phyloP scores from a whole-genome alignment of 2,797 vertebrate genomes.

The Monodelphis domestica region DNA sequence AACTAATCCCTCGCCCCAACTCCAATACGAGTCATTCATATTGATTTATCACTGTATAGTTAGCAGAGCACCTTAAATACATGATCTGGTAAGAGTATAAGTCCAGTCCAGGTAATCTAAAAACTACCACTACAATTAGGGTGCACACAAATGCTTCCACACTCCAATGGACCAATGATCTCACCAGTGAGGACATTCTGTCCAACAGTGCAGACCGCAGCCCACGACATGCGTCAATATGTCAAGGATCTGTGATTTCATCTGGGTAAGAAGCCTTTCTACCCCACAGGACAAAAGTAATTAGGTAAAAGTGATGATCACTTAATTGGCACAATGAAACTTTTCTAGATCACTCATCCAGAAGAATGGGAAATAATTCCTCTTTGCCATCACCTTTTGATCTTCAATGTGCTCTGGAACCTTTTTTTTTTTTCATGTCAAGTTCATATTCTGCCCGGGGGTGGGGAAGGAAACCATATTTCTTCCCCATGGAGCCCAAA shows the following conservation, averaged over 20 bases:
- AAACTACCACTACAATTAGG: background rate
- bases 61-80: background rate
- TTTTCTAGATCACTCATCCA: background rate
- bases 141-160: background rate
- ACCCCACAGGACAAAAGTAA: background rate
- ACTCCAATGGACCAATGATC: background rate
- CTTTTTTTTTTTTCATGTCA: conserved; percentile 25
- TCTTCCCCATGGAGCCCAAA: background rate
- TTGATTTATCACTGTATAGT: background rate
- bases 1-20: too few relatives aligned
- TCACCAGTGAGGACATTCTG: background rate
- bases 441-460: conserved; percentile 19
- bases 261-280: background rate
- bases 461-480: background rate
- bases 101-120: background rate
- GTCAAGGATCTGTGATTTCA: background rate
- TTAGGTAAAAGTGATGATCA: background rate
- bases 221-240: background rate
- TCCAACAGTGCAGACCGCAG: background rate
- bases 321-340: background rate
- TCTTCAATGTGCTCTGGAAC: conserved; percentile 37
- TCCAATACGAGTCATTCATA: background rate
- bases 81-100: background rate
- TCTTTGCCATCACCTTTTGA: background rate
- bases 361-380: background rate